Conservation (phyloP, 2,113 vertebrate species). For the Notarius lentiginosus region DNA sequence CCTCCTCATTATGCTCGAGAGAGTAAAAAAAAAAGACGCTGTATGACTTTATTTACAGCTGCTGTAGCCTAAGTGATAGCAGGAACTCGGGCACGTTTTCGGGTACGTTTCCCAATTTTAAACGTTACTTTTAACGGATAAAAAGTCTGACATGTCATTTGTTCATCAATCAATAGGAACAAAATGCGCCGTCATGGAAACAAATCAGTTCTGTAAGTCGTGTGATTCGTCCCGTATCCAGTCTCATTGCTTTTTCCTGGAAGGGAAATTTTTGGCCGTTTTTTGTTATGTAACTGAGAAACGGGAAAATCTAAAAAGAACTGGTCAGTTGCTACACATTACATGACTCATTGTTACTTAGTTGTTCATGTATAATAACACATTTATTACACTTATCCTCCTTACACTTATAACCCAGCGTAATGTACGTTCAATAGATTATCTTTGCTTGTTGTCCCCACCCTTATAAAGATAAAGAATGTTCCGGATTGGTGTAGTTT, state of each 20-base stretch:
- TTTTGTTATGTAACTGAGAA: not conserved
- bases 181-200: not conserved
- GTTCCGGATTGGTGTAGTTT: not conserved
- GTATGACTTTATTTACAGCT: not conserved
- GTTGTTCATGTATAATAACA: constrained; percentile 15
- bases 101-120: not conserved
- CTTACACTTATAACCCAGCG: not conserved
- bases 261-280: not conserved
- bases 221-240: not conserved
- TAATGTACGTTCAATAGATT: not conserved
- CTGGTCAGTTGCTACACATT: not conserved
- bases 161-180: not conserved
- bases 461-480: not conserved
- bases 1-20: not conserved
- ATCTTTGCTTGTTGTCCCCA: too few species aligned
- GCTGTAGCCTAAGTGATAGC: not conserved
- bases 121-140: not conserved
- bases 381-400: not conserved
- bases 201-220: not conserved
- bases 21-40: not conserved
- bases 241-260: not conserved
- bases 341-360: constrained; percentile 23
- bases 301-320: not conserved
- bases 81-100: not conserved
- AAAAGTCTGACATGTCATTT: not conserved